These are phyloP conservation scores for Acleris emargana DNA, from an alignment of 2,888 invertebrate genomes.

Conservation along the genomic window DNA sequence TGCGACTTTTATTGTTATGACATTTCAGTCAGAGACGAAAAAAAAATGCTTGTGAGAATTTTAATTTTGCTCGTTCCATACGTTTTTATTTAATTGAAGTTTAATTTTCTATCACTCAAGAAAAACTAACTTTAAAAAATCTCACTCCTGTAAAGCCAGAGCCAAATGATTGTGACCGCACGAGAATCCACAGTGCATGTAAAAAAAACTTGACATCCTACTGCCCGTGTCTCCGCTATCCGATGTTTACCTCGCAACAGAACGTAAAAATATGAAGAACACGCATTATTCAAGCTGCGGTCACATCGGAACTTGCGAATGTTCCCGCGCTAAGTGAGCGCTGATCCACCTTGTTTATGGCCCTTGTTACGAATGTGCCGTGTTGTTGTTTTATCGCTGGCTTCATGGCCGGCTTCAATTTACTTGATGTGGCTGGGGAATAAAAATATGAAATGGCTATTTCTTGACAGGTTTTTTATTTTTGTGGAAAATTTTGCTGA, in stretches of 20 bases:
- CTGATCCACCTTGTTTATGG: conserved; percentile 36
- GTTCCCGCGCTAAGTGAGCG: conserved; percentile 16
- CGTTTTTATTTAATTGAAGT: too few species aligned
- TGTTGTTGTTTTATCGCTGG: conserved; percentile 19
- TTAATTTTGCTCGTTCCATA: too few species aligned
- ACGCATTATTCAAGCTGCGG: conserved; percentile 50
- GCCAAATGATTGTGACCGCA: background rate
- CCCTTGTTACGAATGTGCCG: conserved; percentile 18
- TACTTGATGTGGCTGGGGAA: conserved; percentile 21
- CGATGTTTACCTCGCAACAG: conserved; percentile 69
- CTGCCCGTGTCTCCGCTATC: conserved; percentile 5
- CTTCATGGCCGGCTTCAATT: conserved; percentile 13
- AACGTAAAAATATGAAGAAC: conserved; percentile 55
- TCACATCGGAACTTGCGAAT: conserved; percentile 25
- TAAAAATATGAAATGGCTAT: conserved; percentile 3
- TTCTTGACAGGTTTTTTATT: conserved; percentile 10
- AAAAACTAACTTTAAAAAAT: too few species aligned
- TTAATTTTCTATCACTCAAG: too few species aligned
- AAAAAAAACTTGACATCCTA: background rate
- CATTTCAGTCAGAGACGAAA: too few species aligned
- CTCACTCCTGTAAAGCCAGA: too few species aligned
- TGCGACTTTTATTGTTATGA: too few species aligned
- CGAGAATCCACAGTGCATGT: background rate
- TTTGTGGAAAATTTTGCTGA: too few species aligned
- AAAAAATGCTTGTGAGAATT: too few species aligned